Evolutionary conservation across 2,888 invertebrate species (phyloP).

Genomic region (Cylindroiulus punctatus): DNA sequence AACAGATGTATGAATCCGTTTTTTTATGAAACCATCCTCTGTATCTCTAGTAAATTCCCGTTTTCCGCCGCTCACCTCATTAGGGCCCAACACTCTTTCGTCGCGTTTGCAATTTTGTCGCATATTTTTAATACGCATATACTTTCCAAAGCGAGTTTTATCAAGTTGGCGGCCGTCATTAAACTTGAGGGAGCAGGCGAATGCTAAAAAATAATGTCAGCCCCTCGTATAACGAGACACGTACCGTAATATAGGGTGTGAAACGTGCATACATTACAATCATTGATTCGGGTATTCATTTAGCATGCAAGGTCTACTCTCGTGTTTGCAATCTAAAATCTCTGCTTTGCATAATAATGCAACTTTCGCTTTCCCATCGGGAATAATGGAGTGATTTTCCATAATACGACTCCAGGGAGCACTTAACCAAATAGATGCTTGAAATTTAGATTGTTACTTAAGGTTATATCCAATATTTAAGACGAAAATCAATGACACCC

Average conservation of each 20-base stretch:
- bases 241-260: conserved; percentile 45
- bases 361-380: conserved; percentile 31
- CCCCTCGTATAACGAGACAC: conserved; percentile 26
- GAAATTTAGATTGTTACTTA: conserved; percentile 47
- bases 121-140: not conserved
- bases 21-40: not conserved
- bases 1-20: not conserved
- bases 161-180: conserved; percentile 6
- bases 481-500: conserved; percentile 40
- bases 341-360: conserved; percentile 47
- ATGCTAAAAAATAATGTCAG: not conserved
- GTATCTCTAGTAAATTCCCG: not conserved
- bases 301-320: conserved; percentile 19
- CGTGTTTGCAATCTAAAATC: conserved; percentile 43
- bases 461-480: conserved; percentile 45
- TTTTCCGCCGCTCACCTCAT: not conserved
- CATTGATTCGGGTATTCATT: conserved; percentile 43
- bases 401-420: conserved; percentile 35
- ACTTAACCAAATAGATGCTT: conserved; percentile 45
- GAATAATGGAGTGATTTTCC: conserved; percentile 47
- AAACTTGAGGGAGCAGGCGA: not conserved
- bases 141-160: not conserved
- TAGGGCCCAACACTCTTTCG: not conserved
- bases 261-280: conserved; percentile 45
- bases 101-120: conserved; percentile 6